Evolutionary conservation across 2,113 vertebrate species (phyloP), one percentile per base, ranked within the genome.

Genomic region (Glaucomys volans): DNA sequence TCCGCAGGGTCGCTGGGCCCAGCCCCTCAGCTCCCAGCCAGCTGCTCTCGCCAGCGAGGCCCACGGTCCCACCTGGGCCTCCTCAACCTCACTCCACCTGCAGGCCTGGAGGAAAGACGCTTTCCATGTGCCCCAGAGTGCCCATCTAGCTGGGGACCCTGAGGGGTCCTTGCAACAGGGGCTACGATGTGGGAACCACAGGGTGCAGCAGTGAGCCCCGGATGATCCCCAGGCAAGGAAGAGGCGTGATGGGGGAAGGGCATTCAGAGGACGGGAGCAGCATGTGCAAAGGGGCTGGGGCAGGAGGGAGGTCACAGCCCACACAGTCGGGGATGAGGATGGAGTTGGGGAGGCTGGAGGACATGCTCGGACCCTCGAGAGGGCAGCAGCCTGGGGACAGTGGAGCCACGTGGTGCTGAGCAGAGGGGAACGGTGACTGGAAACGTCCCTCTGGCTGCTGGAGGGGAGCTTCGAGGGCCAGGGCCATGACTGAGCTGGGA

Each of bases 341-440:
- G 32, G 26, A 2, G 4, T 12, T 4, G n/a, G 37, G 24, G 64
- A 26, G 82, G 24, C 37, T 0, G 18, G 13, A 22, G 40, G 42
- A 2, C 42, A 11, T 1, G n/a, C 59, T 22, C 9, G 0, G 64
- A 37, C 62, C 37, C 69, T 52, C 0, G 4, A n/a, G 47, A 42
- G 30, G 18, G 1, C 37, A 14, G 32, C 26, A 42, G 57, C 42
- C 47, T 57, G 75, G 91, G 44, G 57, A 69, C 22, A 0, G 18
- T 14, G 71, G 28, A 57, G 42, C 35, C 35, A 2, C 44, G 13
- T 1, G 26, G 66, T 14, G 18, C 0, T 7, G 72, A 72, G 52
- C 52, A n/a, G 91, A 24, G n/a, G 42, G 77, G n/a, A 59, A 83
- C 24, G 2, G 14, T 26, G 32, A 16, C 30, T 10, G 16, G 9